Percentiles rank a stretch among this genome's conserved stretches.
Evolutionary conservation across 1,140 invertebrate genomes (phyloP).

Genomic region (Drosophila littoralis): DNA sequence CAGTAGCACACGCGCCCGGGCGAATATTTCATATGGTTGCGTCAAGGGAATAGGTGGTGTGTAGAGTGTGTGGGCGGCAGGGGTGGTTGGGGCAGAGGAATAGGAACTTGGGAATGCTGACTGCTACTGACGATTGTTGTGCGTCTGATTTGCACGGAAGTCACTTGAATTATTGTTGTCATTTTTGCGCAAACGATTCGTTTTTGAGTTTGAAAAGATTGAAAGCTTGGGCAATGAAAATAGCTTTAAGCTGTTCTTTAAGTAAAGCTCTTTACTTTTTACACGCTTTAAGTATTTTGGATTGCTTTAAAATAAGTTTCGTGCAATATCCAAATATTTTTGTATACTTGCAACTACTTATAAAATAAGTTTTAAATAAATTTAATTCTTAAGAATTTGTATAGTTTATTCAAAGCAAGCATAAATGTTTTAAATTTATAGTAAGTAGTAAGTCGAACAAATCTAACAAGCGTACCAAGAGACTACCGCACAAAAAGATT

Average conservation of each 20-base stretch:
- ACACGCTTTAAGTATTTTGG: no score
- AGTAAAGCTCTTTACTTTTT: no score
- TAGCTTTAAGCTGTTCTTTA: neutral
- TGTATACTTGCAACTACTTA: no score
- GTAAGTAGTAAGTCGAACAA: no score
- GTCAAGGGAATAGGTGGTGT: neutral
- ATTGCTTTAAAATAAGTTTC: no score
- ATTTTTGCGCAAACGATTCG: conserved; percentile 34
- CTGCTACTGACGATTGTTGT: conserved; percentile 32
- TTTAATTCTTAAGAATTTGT: no score
- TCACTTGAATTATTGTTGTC: conserved; percentile 55
- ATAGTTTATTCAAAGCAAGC: no score
- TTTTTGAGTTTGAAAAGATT: conserved; percentile 24
- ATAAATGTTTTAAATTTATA: no score
- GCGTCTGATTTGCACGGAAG: conserved; percentile 54
- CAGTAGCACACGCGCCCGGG: conserved; percentile 36
- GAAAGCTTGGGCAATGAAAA: neutral
- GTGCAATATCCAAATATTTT: no score
- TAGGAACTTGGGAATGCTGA: neutral
- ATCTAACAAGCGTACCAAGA: no score
- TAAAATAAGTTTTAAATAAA: no score
- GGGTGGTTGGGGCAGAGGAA: neutral
- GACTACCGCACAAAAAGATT: neutral
- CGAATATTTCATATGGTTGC: conserved; percentile 68
- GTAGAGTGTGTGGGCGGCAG: no score